Percentiles rank a stretch among this genome's conserved stretches.
These are phyloP conservation scores for Porites evermanni DNA, from an alignment of 92 coral and sea anemone genomes.

Conservation along the genomic window DNA sequence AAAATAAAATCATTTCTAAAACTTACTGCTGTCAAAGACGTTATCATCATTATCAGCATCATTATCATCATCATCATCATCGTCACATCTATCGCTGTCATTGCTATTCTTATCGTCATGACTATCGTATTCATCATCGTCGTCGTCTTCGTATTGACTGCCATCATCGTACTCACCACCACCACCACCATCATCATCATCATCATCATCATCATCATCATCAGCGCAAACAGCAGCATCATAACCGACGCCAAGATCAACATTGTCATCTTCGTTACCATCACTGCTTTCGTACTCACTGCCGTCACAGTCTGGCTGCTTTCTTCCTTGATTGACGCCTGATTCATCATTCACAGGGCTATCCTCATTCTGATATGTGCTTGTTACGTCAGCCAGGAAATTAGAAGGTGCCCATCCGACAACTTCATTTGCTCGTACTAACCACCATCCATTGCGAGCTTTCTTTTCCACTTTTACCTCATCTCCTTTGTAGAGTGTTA, in stretches of 20 bases:
- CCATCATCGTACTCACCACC: neutral
- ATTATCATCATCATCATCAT: neutral
- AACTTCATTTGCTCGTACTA: neutral
- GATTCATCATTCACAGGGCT: neutral
- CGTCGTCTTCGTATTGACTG: neutral
- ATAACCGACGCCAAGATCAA: neutral
- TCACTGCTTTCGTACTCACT: neutral
- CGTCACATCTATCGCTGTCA: neutral
- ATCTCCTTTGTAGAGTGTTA: conserved; percentile 24
- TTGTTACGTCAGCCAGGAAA: neutral
- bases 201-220: neutral
- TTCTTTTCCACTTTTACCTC: conserved; percentile 31
- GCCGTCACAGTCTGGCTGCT: neutral
- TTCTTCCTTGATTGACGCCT: neutral
- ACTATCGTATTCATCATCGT: neutral
- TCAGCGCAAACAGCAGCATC: neutral
- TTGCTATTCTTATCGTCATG: neutral
- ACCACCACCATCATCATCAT: neutral
- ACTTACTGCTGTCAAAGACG: no score
- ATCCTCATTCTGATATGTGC: neutral
- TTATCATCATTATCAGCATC: no score
- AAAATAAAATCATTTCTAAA: no score
- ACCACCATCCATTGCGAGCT: conserved; percentile 48
- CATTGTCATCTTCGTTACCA: neutral
- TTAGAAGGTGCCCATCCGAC: conserved; percentile 50